phyloP scores from a whole-genome alignment of 2,113 vertebrate species.

The Leptosomus discolor region DNA sequence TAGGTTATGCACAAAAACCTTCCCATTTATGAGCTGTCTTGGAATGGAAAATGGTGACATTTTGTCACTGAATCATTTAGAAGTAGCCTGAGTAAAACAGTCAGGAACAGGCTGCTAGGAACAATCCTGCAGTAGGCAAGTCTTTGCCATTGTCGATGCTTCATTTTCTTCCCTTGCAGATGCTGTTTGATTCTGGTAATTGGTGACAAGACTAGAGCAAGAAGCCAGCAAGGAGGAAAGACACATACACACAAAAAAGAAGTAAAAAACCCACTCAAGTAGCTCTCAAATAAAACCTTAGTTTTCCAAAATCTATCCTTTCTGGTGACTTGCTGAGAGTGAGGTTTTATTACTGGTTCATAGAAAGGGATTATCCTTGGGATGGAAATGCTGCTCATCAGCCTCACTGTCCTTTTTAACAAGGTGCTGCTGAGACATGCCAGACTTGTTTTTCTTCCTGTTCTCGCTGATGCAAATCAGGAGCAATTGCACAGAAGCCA shows the following conservation, averaged over 20 bases:
- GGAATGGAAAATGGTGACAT: neutral
- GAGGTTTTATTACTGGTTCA: neutral
- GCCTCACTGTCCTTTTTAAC: neutral
- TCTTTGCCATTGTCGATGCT: neutral
- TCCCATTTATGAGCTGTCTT: neutral
- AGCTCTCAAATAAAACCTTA: neutral
- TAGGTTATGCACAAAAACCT: neutral
- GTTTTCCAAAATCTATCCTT: neutral
- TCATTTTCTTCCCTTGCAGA: neutral
- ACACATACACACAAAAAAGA: neutral
- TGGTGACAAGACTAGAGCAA: neutral
- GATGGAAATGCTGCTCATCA: neutral
- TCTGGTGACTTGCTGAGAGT: neutral
- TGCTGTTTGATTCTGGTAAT: neutral
- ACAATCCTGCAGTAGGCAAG: neutral
- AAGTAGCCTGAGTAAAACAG: neutral
- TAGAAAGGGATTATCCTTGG: neutral
- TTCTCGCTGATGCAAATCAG: neutral
- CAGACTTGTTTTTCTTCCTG: neutral
- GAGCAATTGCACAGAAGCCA: neutral
- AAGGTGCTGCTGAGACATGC: neutral
- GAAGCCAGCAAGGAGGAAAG: neutral
- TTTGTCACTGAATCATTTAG: neutral
- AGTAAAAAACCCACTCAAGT: accelerated
- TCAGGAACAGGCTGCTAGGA: neutral